These are phyloP conservation scores for Globodera rostochiensis DNA, from an alignment of 1,140 invertebrate genomes.

Conservation along the genomic window DNA sequence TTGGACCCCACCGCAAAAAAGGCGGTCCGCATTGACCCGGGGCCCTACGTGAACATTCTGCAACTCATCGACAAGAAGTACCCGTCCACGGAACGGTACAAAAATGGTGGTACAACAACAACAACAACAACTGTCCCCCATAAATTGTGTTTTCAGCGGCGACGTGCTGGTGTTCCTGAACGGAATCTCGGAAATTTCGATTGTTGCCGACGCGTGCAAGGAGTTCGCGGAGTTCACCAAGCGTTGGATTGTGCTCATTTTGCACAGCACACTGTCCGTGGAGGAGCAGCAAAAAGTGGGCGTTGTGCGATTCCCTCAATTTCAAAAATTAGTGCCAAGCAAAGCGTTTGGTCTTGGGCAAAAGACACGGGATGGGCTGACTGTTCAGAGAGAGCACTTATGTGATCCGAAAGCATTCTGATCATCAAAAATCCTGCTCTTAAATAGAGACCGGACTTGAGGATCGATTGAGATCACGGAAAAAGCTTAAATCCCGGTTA, in stretches of 20 bases:
- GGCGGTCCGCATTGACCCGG: conserved; percentile 79
- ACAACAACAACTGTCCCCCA: background rate
- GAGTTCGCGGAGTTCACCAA: conserved; percentile 80
- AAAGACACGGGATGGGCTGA: no score
- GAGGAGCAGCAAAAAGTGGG: conserved; percentile 88
- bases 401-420: no score
- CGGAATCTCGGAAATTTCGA: conserved; percentile 90
- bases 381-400: no score
- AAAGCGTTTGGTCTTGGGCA: background rate
- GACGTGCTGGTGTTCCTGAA: conserved; percentile 95
- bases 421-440: no score
- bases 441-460: no score
- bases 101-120: background rate
- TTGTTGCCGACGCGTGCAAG: conserved; percentile 79
- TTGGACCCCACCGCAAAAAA: conserved; percentile 67
- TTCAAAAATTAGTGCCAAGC: background rate
- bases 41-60: conserved; percentile 83
- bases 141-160: conserved; percentile 70
- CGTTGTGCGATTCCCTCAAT: background rate
- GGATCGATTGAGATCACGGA: no score
- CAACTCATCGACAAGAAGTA: conserved; percentile 78
- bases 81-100: conserved; percentile 73
- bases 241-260: conserved; percentile 89
- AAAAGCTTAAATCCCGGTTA: no score
- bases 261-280: conserved; percentile 86